phyloP scores from a whole-genome alignment of 1,140 invertebrate species.

The Drosophila sproati region DNA sequence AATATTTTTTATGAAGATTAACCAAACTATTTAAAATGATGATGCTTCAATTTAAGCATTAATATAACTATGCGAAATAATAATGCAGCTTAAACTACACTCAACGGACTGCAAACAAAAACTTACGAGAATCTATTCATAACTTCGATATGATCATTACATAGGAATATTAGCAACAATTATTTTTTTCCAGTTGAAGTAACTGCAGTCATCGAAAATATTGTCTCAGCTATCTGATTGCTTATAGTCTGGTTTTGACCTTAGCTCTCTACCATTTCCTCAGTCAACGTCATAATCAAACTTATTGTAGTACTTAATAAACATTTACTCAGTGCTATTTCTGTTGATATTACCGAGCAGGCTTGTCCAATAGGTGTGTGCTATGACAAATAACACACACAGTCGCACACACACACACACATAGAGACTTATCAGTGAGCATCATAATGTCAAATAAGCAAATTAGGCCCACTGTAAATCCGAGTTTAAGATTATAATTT shows the following conservation, averaged over 20 bases:
- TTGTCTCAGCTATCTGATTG: not conserved
- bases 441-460: conserved; percentile 6
- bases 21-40: too few species aligned
- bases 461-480: conserved; percentile 6
- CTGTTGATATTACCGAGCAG: conserved; percentile 4
- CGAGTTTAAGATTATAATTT: conserved; percentile 2
- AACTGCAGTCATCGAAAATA: not conserved
- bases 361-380: conserved; percentile 6
- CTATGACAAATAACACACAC: conserved; percentile 2
- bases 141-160: not conserved
- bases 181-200: not conserved
- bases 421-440: not conserved
- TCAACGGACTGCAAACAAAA: not conserved
- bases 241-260: not conserved
- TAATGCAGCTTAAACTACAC: not conserved
- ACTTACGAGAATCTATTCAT: not conserved
- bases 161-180: not conserved
- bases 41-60: too few species aligned
- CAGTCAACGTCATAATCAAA: not conserved
- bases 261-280: not conserved
- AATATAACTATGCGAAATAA: too few species aligned
- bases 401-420: not conserved
- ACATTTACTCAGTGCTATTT: conserved; percentile 12
- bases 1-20: too few species aligned
- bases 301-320: not conserved